phyloP scores from a whole-genome alignment of 2,888 invertebrate genomes.

The Blastobasis adustella region DNA sequence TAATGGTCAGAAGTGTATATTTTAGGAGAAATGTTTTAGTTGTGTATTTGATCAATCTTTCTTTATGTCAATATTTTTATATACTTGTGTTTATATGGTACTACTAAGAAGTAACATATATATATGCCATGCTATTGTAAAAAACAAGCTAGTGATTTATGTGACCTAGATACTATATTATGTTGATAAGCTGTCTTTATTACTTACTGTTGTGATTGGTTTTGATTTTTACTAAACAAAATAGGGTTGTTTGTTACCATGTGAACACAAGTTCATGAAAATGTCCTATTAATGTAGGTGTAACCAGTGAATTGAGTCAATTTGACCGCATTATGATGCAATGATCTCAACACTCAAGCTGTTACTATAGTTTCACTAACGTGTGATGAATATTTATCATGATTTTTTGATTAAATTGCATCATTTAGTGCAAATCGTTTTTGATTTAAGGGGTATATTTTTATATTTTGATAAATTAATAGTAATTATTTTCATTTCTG shows the following conservation, averaged over 20 bases:
- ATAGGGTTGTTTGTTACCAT: neutral
- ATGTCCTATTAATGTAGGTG: slow-evolving; percentile 26
- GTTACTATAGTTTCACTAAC: slow-evolving; percentile 29
- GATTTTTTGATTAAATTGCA: slow-evolving; percentile 34
- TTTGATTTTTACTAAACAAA: too few species aligned
- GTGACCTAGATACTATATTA: too few species aligned
- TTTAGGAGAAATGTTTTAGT: slow-evolving; percentile 40
- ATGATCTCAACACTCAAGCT: slow-evolving; percentile 65
- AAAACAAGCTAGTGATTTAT: too few species aligned
- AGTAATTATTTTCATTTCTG: too few species aligned
- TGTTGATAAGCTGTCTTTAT: too few species aligned
- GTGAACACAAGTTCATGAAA: neutral
- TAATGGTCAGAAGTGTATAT: slow-evolving; percentile 42
- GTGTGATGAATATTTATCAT: slow-evolving; percentile 26
- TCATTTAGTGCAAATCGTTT: slow-evolving; percentile 30
- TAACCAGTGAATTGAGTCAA: slow-evolving; percentile 63
- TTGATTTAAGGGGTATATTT: slow-evolving; percentile 33
- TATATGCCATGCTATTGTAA: neutral
- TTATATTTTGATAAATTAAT: neutral
- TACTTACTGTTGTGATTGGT: too few species aligned
- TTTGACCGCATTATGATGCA: slow-evolving; percentile 47
- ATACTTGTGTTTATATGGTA: slow-evolving; percentile 30
- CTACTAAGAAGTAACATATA: too few species aligned
- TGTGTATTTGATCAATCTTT: slow-evolving; percentile 32
- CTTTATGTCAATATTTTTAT: slow-evolving; percentile 37